phyloP scores from a whole-genome alignment of 2,888 invertebrate genomes.

The Dicyrtoma fusca region DNA sequence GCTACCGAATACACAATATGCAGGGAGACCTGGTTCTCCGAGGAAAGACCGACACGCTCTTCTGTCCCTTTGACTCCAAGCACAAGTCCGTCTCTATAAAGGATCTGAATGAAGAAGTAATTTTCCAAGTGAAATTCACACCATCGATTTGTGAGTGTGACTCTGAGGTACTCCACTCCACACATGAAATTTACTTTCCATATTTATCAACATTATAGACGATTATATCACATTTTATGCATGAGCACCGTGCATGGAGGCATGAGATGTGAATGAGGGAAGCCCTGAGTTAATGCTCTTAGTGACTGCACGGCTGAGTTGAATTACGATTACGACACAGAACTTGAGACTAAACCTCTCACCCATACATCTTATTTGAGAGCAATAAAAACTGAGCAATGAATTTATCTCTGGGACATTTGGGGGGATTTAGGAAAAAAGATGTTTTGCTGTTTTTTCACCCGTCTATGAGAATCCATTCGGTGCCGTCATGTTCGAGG shows the following conservation, averaged over 20 bases:
- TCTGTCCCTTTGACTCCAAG: constrained; percentile 57
- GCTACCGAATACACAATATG: constrained; percentile 54
- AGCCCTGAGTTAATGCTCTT: too few species aligned
- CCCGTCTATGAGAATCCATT: constrained; percentile 57
- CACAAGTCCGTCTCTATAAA: constrained; percentile 54
- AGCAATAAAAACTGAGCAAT: not conserved
- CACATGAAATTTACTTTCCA: not conserved
- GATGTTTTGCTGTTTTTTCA: constrained; percentile 56
- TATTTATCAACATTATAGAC: not conserved
- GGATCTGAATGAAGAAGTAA: constrained; percentile 55
- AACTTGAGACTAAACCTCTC: not conserved
- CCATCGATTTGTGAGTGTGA: constrained; percentile 57
- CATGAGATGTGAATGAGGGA: not conserved
- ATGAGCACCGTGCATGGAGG: too few species aligned
- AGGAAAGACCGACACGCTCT: constrained; percentile 54
- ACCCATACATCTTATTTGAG: not conserved
- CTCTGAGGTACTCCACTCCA: constrained; percentile 48
- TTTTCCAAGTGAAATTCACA: constrained; percentile 56
- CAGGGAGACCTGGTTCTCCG: constrained; percentile 54
- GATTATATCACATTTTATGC: not conserved
- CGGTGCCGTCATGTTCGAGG: constrained; percentile 56
- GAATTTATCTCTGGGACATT: not conserved
- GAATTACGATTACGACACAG: not conserved
- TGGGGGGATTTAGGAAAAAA: constrained; percentile 48
- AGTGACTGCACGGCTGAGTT: too few species aligned